Base-by-base conservation (phyloP, 2,113 vertebrate genomes). In the Spilogale gracilis region DNA sequence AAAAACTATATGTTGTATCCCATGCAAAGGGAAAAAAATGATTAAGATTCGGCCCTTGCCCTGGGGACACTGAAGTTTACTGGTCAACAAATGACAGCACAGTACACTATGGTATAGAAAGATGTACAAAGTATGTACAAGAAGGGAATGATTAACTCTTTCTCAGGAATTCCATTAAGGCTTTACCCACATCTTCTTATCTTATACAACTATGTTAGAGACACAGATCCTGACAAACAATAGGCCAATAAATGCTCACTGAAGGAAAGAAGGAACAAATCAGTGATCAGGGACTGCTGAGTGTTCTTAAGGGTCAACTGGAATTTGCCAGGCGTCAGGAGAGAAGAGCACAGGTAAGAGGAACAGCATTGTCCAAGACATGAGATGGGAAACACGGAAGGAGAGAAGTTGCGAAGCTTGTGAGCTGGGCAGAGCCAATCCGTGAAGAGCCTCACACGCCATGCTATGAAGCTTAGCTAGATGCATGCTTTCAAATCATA, bases 201-300 rank as follows among this genome's bases (percentile, higher is more conserved):
- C 73, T 74, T 96, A 74, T 14, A 94, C 17, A 95, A 27, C 58
- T 54, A 23, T 69, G 13, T 67, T 54, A 88, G 18, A 69, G 74
- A 76, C 67, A 78, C 54, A 91, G 56, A 83, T 96, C 79, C 95
- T 87, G 82, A 94, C n/a, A 94, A 90, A 97, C 89, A 93, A 91
- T 58, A 89, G 81, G 23, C 43, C 5, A 1, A 90, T 80, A 96
- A 90, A 94, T 91, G 73, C 17, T 92, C 79, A 27, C 58, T 94
- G 61, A 96, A 96, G 38, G 52, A 93, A 79, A 25, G 23, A 95
- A 89, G 58, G 63, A 67, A 85, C 0, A 9, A 96, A 81, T 71
- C 69, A 81, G 45, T n/a, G 27, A 12, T 91, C 74, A 81, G 43
- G 81, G 80, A 76, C 50, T 96, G n/a, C 32, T 71, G 80, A 90